These are phyloP conservation scores for Ochropacha duplaris DNA, from an alignment of 2,888 invertebrate genomes.

Conservation along the genomic window DNA sequence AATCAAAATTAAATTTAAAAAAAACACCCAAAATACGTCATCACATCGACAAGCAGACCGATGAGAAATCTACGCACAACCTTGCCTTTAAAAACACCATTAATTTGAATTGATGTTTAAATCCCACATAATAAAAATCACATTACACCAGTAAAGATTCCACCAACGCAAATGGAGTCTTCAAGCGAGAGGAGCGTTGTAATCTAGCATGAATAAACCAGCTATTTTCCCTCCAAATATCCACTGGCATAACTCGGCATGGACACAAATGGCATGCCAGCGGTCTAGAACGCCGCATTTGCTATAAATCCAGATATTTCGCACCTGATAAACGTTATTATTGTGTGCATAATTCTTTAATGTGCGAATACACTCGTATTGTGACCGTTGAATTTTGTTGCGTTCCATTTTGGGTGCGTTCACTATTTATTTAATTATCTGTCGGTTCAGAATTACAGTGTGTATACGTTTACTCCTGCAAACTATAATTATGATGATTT, in stretches of 20 bases:
- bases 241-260: background rate
- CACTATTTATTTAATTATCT: background rate
- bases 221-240: constrained; percentile 3
- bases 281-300: constrained; percentile 4
- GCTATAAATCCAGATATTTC: constrained; percentile 1
- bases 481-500: no score
- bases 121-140: background rate
- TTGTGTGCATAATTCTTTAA: background rate
- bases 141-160: background rate
- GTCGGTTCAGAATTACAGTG: background rate
- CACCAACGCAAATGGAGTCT: background rate
- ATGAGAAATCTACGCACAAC: no score
- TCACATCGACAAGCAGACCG: no score
- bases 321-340: constrained; percentile 3
- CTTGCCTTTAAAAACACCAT: no score
- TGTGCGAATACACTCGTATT: background rate
- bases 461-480: no score
- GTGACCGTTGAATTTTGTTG: background rate
- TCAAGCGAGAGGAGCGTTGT: background rate
- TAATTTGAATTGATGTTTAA: no score
- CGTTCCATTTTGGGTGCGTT: background rate
- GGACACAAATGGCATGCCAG: constrained; percentile 3
- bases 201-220: constrained; percentile 2
- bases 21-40: no score
- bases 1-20: no score